Conservation (phyloP, 2,888 invertebrate genomes). For the Tupiocoris notatus region DNA sequence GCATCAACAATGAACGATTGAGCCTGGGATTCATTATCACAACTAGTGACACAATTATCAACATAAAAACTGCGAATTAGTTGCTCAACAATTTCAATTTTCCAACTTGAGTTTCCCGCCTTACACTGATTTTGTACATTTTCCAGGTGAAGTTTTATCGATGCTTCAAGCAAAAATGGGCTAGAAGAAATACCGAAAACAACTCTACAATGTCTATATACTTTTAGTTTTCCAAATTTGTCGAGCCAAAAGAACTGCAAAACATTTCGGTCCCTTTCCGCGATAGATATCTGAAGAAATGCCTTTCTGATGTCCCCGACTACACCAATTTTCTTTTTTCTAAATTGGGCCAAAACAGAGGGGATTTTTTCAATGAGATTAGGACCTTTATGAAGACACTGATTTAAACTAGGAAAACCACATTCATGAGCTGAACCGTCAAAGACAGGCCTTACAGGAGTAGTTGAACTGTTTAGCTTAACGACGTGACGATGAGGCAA, state of each 20-base stretch:
- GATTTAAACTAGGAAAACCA: conserved; percentile 21
- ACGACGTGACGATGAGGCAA: conserved; percentile 33
- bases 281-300: conserved; percentile 31
- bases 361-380: conserved; percentile 38
- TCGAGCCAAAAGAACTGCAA: conserved; percentile 30
- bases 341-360: conserved; percentile 12
- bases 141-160: conserved; percentile 19
- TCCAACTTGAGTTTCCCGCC: not conserved
- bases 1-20: not conserved
- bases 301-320: conserved; percentile 31
- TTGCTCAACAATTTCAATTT: not conserved
- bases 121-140: not conserved
- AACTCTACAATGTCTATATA: conserved; percentile 37
- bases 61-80: conserved; percentile 2
- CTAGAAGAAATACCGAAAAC: conserved; percentile 34
- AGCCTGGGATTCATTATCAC: not conserved
- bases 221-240: conserved; percentile 1
- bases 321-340: conserved; percentile 22
- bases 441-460: conserved; percentile 34
- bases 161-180: conserved; percentile 34
- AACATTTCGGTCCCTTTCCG: conserved; percentile 13
- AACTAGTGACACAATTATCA: conserved; percentile 4
- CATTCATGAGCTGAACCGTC: conserved; percentile 35
- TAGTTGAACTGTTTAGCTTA: conserved; percentile 7
- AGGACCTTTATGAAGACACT: conserved; percentile 33